phyloP scores from a whole-genome alignment of 2,888 invertebrate species.

The Calliphora vomitoria region DNA sequence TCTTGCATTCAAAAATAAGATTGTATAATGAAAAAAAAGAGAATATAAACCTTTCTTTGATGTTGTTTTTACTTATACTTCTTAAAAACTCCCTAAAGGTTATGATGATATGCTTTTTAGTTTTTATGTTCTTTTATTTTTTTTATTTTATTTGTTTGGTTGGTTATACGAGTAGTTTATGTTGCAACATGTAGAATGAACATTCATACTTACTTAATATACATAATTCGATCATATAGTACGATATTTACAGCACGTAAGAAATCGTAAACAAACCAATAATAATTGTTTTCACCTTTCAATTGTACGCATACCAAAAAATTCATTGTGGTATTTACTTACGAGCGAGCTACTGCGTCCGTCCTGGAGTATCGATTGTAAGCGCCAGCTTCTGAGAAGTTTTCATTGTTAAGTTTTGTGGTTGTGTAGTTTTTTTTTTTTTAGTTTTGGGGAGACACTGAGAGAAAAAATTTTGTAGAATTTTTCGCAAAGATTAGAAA shows the following conservation, averaged over 20 bases:
- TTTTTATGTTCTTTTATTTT: conserved; percentile 19
- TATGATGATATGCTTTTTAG: conserved; percentile 48
- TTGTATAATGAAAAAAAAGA: neutral
- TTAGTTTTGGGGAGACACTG: conserved; percentile 21
- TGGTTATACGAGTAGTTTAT: conserved; percentile 38
- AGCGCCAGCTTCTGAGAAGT: conserved; percentile 71
- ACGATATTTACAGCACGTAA: conserved; percentile 67
- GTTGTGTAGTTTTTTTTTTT: neutral
- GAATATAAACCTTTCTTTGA: conserved; percentile 35
- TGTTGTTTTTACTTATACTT: conserved; percentile 31
- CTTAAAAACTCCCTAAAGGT: conserved; percentile 64
- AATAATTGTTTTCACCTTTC: conserved; percentile 73
- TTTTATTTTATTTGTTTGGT: conserved; percentile 27
- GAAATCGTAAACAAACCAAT: conserved; percentile 70
- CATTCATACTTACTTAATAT: neutral
- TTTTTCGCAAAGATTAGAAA: neutral
- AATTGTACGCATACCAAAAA: conserved; percentile 48
- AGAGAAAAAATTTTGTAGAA: neutral
- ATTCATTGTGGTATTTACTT: conserved; percentile 45
- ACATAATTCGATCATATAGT: conserved; percentile 53
- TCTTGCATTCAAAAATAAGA: conserved; percentile 26
- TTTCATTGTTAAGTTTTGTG: conserved; percentile 69
- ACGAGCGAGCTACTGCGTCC: neutral
- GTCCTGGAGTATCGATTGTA: conserved; percentile 37
- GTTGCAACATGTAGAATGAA: conserved; percentile 36